Evolutionary conservation across 2,888 invertebrate genomes (phyloP).

Genomic region (Eumerus sabulonum): DNA sequence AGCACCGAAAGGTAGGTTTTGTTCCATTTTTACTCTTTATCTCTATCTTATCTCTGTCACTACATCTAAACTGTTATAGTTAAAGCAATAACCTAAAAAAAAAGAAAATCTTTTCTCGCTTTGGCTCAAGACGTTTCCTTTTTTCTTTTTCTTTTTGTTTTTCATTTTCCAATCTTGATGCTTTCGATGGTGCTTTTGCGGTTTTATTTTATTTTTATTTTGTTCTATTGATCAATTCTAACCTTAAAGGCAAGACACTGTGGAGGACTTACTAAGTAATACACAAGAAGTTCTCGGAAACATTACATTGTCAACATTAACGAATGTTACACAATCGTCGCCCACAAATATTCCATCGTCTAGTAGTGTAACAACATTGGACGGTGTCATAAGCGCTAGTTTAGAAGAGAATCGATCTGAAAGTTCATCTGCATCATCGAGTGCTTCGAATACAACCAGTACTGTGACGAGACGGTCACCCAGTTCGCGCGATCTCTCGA

Average conservation of each 20-base stretch:
- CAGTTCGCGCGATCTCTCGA: constrained; percentile 77
- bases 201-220: background rate
- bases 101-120: background rate
- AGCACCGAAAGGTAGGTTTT: constrained; percentile 56
- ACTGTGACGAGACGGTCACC: constrained; percentile 74
- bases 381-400: constrained; percentile 4
- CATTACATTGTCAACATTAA: constrained; percentile 82
- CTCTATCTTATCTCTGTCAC: background rate
- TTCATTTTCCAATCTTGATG: background rate
- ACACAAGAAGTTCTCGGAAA: constrained; percentile 84
- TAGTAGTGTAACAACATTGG: constrained; percentile 25
- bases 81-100: background rate
- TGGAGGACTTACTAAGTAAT: constrained; percentile 83
- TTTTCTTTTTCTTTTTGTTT: background rate
- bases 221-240: constrained; percentile 20
- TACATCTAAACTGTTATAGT: background rate
- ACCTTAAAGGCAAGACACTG: constrained; percentile 82
- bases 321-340: constrained; percentile 78
- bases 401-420: constrained; percentile 20
- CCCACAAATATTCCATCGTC: constrained; percentile 52
- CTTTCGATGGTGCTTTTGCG: too few species aligned
- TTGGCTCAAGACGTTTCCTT: constrained; percentile 8
- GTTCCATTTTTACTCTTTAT: constrained; percentile 1
- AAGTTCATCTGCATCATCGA: background rate
- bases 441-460: constrained; percentile 12